Base-by-base conservation (phyloP, 2,888 invertebrate species). In the Cantharis lateralis region DNA sequence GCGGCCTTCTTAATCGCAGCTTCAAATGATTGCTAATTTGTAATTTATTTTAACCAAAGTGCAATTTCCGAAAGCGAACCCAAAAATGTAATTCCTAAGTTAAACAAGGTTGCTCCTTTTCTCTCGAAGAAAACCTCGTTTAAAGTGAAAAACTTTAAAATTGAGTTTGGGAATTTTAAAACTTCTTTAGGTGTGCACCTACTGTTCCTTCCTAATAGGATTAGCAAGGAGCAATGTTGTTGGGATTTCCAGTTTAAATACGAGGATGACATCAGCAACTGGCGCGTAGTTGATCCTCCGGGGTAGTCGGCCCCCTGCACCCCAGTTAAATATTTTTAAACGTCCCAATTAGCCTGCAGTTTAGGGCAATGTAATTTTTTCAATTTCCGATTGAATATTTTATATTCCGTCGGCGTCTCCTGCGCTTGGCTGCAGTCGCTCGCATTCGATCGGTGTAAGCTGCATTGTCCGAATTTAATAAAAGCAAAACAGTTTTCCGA, bases 81-180 rank as follows among this genome's bases (percentile, higher is more conserved):
- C 48, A n/a, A 48, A 48, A 48, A n/a, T 48, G n/a, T 48, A n/a
- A 48, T 48, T n/a, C 48, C n/a, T n/a, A 48, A 48, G 7, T 48
- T n/a, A 48, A 48, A 48, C 48, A n/a, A n/a, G 48, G 48, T n/a
- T 48, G 48, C 13, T 48, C 48, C 48, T 48, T 48, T 48, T 32
- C 32, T 5, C 13, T n/a, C n/a, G 48, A 48, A 48, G n/a, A 7
- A 48, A 48, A 48, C 48, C 48, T 48, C 48, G 48, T 48, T 48
- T 48, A 48, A 48, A 66, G 20, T 66, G 16, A 66, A 66, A 63
- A 66, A 66, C 64, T 66, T 66, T 18, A 20, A 66, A 66, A 66
- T 66, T 66, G 64, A 66, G 64, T 66, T 66, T 66, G 18, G 20
- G n/a, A 66, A 66, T 66, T 66, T 20, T 20, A 66, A 66, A n/a